These are phyloP conservation scores for Volucella zonaria DNA, from an alignment of 2,888 invertebrate species.

Conservation along the genomic window DNA sequence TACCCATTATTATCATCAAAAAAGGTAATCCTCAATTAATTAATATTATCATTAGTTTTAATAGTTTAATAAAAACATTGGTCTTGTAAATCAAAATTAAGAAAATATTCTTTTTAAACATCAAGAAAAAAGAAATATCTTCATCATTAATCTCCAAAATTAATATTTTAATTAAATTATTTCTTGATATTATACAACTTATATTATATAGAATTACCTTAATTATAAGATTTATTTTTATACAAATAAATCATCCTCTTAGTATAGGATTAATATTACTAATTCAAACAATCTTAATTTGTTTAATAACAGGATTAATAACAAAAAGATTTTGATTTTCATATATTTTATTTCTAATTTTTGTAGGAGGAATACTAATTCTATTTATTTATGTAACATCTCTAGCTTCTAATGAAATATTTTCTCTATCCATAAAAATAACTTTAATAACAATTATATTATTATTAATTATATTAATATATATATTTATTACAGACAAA, in stretches of 20 bases:
- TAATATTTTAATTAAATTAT: too few relatives aligned
- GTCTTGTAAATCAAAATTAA: too few relatives aligned
- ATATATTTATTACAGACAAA: slow-evolving; percentile 76
- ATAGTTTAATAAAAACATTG: too few relatives aligned
- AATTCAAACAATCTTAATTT: slow-evolving; percentile 84
- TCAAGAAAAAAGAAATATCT: too few relatives aligned
- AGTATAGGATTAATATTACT: slow-evolving; percentile 84
- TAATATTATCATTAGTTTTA: too few relatives aligned
- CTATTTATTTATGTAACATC: slow-evolving; percentile 87
- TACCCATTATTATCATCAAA: slow-evolving; percentile 83
- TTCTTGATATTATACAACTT: slow-evolving; percentile 74
- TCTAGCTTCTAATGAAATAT: slow-evolving; percentile 86
- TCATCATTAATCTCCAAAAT: too few relatives aligned
- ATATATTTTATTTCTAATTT: slow-evolving; percentile 86
- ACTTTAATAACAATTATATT: slow-evolving; percentile 75
- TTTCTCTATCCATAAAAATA: slow-evolving; percentile 81
- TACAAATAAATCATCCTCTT: slow-evolving; percentile 84
- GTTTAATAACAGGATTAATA: slow-evolving; percentile 83
- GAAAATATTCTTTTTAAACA: too few relatives aligned
- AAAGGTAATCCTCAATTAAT: too few relatives aligned
- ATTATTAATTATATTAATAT: slow-evolving; percentile 76
- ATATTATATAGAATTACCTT: slow-evolving; percentile 73
- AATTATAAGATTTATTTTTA: slow-evolving; percentile 81
- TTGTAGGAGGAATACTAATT: slow-evolving; percentile 86
- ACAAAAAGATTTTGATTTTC: slow-evolving; percentile 85